Conservation (phyloP, 2,888 invertebrate genomes). For the Gastrophysa polygoni region DNA sequence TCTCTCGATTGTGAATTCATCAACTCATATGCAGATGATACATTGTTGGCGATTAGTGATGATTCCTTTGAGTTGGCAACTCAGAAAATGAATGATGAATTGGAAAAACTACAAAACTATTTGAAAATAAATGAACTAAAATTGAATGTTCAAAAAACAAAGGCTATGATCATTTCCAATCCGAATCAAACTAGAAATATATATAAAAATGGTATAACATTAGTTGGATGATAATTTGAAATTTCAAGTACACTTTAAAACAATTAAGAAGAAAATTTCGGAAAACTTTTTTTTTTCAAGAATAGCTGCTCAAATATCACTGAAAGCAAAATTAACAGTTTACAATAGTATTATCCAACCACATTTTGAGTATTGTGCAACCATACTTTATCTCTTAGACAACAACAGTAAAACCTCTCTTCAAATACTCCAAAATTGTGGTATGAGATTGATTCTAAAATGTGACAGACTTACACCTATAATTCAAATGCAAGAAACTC, state of each 20-base stretch:
- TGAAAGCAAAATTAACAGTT: constrained; percentile 15
- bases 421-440: too few species aligned
- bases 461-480: too few species aligned
- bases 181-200: background rate
- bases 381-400: constrained; percentile 9
- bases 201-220: background rate
- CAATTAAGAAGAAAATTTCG: constrained; percentile 5
- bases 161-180: constrained; percentile 8
- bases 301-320: constrained; percentile 9
- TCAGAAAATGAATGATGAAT: background rate
- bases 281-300: constrained; percentile 10
- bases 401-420: too few species aligned
- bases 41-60: constrained; percentile 6
- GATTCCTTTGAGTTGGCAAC: background rate
- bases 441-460: too few species aligned
- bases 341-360: constrained; percentile 3
- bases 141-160: too few species aligned
- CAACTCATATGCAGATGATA: constrained; percentile 9
- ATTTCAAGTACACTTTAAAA: constrained; percentile 9
- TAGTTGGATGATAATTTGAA: background rate
- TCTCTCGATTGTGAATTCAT: constrained; percentile 5
- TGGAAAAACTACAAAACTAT: background rate
- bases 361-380: constrained; percentile 15
- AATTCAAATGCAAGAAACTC: too few species aligned
- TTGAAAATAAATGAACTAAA: background rate